Conservation (phyloP, 2,797 vertebrate genomes). For the Anguilla pacifica region DNA sequence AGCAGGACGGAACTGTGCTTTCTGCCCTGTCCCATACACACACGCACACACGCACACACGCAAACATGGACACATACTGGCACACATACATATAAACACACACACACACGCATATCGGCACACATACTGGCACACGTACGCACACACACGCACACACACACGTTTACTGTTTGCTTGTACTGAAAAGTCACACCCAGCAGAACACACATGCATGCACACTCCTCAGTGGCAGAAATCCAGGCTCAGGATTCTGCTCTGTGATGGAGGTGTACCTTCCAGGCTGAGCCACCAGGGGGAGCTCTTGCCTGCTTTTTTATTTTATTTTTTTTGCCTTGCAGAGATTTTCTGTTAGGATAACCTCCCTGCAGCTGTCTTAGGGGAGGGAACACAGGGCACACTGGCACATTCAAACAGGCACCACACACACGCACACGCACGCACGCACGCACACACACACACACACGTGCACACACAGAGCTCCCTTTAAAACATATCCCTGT, state of each 20-base stretch:
- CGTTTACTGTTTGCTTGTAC: neutral
- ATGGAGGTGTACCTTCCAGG: neutral
- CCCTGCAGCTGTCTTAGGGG: conserved; percentile 56
- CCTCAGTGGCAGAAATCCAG: neutral
- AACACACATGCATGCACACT: neutral
- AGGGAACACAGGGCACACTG: conserved; percentile 18
- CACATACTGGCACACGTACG: conserved; percentile 19
- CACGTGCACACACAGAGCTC: conserved; percentile 39
- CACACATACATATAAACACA: neutral
- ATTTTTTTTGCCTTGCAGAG: neutral
- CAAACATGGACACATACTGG: neutral
- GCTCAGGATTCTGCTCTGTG: neutral
- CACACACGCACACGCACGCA: neutral
- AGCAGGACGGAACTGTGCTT: neutral
- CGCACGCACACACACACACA: neutral
- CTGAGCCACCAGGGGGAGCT: neutral
- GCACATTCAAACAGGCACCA: neutral
- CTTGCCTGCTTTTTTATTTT: neutral
- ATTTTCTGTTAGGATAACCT: conserved; percentile 52
- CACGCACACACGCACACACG: conserved; percentile 28
- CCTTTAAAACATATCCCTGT: conserved; percentile 35
- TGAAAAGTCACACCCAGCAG: neutral
- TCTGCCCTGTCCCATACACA: conserved; percentile 54
- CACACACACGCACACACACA: neutral
- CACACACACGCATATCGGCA: conserved; percentile 32